Evolutionary conservation across 92 coral and sea anemone species (phyloP), one percentile per base, ranked within the genome.

Genomic region (Desmophyllum pertusum): DNA sequence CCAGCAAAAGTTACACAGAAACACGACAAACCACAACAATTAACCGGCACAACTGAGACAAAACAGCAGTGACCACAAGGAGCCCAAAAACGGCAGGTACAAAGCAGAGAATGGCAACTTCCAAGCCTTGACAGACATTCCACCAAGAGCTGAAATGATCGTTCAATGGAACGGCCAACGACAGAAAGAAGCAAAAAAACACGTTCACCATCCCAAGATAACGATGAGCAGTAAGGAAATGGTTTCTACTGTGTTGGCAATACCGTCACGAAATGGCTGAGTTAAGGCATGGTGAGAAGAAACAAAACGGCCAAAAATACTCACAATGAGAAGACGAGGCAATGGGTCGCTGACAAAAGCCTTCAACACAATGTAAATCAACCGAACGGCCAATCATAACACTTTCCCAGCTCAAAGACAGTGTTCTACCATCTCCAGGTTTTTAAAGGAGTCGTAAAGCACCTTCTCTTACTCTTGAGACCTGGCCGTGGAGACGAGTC

Each of bases 321-420:
- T 72, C 84, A 84, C 77, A 25, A 45, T 70, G 33, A 88, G 51
- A 1, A 88, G 84, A 19, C 88, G 88, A 43, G 78, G 19, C 55
- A 85, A 18, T 36, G 91, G 88, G 50, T 83, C 91, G 25, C 84
- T 73, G 68, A 88, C 50, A 33, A 76, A 83, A 33, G 82, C 30
- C 29, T 78, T 70, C 30, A 84, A 40, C 25, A 50, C 63, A 45
- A 78, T 53, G 41, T 84, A 75, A 61, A 84, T 61, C 63, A 88
- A 74, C 39, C 91, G 81, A n/a, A 29, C 91, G 88, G 48, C 85
- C 88, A 38, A 83, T 88, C 81, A 88, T 43, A 27, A 84, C 79
- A 39, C 91, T 84, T 62, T 88, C 84, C 91, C 91, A 88, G 69
- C 79, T 65, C 25, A 88, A 27, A 70, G 88, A 91, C 18, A 41